phyloP scores from a whole-genome alignment of 2,888 invertebrate genomes.

The Platycheirus albimanus region DNA sequence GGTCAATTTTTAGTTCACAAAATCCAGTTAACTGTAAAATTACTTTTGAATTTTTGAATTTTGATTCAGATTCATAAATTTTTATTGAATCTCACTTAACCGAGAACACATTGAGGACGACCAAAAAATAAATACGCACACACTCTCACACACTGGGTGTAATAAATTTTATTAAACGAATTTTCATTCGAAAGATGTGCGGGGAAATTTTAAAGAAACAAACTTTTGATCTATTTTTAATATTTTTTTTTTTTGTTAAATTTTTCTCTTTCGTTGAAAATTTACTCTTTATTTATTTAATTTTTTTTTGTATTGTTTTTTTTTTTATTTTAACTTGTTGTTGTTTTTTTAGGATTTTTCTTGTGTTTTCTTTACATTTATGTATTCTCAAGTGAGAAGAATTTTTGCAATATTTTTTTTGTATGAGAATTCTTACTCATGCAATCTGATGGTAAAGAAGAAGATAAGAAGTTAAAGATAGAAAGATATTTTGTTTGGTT shows the following conservation, averaged over 20 bases:
- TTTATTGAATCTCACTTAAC: slow-evolving; percentile 44
- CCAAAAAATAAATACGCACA: too few species aligned
- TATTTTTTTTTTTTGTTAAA: slow-evolving; percentile 24
- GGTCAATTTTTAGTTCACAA: too few species aligned
- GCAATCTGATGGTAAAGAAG: slow-evolving; percentile 32
- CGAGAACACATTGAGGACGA: slow-evolving; percentile 28
- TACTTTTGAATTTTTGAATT: neutral
- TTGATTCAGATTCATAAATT: too few species aligned
- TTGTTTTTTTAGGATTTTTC: slow-evolving; percentile 8
- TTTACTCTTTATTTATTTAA: slow-evolving; percentile 27
- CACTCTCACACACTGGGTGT: slow-evolving; percentile 9
- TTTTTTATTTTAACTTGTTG: slow-evolving; percentile 52
- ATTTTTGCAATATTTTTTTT: slow-evolving; percentile 23
- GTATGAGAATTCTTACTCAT: slow-evolving; percentile 42
- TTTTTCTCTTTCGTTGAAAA: slow-evolving; percentile 44
- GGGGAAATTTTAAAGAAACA: slow-evolving; percentile 52
- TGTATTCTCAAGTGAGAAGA: neutral
- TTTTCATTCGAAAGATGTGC: slow-evolving; percentile 37
- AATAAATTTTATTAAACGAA: slow-evolving; percentile 17
- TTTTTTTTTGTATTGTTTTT: slow-evolving; percentile 28
- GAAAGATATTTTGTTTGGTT: slow-evolving; percentile 10
- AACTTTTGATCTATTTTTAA: slow-evolving; percentile 70
- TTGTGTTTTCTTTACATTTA: slow-evolving; percentile 5
- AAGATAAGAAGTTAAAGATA: too few species aligned
- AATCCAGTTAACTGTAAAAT: neutral